Base-by-base conservation (phyloP, 2,888 invertebrate genomes). In the Boloria euphrosyne region DNA sequence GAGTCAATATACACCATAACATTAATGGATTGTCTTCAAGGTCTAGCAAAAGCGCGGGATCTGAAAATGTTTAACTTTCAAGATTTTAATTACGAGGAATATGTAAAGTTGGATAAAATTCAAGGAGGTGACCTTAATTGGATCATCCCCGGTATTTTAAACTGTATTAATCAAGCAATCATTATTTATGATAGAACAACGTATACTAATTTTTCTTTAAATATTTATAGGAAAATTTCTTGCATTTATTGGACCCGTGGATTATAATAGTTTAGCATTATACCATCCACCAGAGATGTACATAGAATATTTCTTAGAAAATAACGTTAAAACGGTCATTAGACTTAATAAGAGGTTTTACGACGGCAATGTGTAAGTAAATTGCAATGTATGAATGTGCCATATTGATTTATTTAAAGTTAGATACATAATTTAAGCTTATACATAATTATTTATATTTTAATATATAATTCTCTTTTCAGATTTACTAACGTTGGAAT, bases 121-220 rank as follows among this genome's bases (percentile, higher is more conserved):
- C 95, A 96, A 84, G 95, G 97, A 78, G 98, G 98, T 6, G 97
- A 98, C 85, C 92, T 98, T 70, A 98, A 97, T 86, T 98, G 98
- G 98, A 94, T 97, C 73, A 88, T 98, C 51, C 97, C 98, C 31
- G 94, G 95, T 85, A 95, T 95, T 83, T 3, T 94, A 95, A 55
- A 70, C 69, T 71, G 13, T n/a, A 49, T 22, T 13, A 46, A 44
- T 43, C 7, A 38, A 10, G 10, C 10, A 10, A 38, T 38, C 10
- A 38, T 38, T 38, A 38, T 10, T 38, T 38, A 38, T 38, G 10
- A 38, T 38, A 10, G 10, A 38, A 38, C 31, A 38, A 38, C 2
- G 3, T 38, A 38, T 38, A 38, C 10, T 10, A 2, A 38, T 38
- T 7, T 10, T 2, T 13, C 17, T 17, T 3, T 49, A 5, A 13